Evolutionary conservation across 1,140 invertebrate genomes (phyloP).

Genomic region (Caligus rogercresseyi): DNA sequence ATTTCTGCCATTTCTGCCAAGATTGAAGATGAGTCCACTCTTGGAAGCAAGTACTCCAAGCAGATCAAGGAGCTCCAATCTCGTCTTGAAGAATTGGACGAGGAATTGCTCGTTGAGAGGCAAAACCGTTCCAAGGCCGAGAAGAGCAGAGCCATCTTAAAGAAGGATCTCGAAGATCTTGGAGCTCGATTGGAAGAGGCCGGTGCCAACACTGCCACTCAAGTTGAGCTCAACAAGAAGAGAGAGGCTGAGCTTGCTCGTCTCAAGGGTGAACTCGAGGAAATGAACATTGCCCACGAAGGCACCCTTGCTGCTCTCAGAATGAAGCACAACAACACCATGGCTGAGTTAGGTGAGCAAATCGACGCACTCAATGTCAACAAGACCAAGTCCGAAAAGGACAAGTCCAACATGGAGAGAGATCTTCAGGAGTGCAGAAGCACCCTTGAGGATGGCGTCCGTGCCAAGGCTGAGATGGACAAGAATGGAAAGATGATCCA

Average conservation of each 20-base stretch:
- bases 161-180: conserved; percentile 38
- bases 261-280: conserved; percentile 42
- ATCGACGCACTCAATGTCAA: conserved; percentile 38
- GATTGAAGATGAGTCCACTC: conserved; percentile 89
- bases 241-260: conserved; percentile 42
- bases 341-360: conserved; percentile 38
- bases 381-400: conserved; percentile 8
- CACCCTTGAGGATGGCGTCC: conserved; percentile 8
- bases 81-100: conserved; percentile 89
- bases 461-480: conserved; percentile 26
- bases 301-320: conserved; percentile 34
- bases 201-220: conserved; percentile 33
- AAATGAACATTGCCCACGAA: conserved; percentile 39
- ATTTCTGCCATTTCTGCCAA: conserved; percentile 77
- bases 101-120: conserved; percentile 91
- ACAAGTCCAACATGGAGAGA: conserved; percentile 12
- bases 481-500: conserved; percentile 14
- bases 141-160: conserved; percentile 35
- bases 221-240: conserved; percentile 44
- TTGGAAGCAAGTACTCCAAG: conserved; percentile 81
- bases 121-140: conserved; percentile 68
- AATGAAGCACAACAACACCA: conserved; percentile 41
- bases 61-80: conserved; percentile 83
- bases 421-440: conserved; percentile 1
- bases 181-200: conserved; percentile 24